Base-by-base conservation (phyloP, 2,797 vertebrate genomes). In the Chaetophractus vellerosus region DNA sequence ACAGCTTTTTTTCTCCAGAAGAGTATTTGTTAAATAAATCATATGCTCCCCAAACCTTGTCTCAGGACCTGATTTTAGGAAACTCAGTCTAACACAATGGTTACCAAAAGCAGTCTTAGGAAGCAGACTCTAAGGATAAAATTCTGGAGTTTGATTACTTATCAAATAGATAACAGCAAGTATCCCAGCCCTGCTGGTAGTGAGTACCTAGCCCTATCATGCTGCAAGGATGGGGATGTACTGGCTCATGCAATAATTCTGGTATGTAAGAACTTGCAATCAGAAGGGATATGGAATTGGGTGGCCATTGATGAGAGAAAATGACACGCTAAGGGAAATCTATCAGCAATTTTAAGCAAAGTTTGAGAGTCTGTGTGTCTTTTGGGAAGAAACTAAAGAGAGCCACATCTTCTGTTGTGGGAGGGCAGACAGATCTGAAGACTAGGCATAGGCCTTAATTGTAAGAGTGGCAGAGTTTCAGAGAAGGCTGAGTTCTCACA, bases 341-440 rank as follows among this genome's bases (percentile, higher is more conserved):
- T n/a, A 41, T 52, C 23, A 61, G 52, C 57, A 72, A 95, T 72
- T 76, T 14, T 68, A 72, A 88, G 57, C 19, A 12, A 41, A n/a
- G 16, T 41, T 0, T 87, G 63, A 87, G 55, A 63, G 45, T 72
- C 63, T n/a, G 26, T 28, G 18, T 18, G 33, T 18, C 48, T 78
- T 68, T 93, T 24, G n/a, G 69, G 52, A 86, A 69, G 80, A 94
- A 69, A 16, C 28, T 48, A 80, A 61, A n/a, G 50, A 89, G 14
- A 64, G 6, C 3, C 11, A 63, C 14, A 18, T 81, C 18, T 87
- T 63, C 69, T 50, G 5, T 74, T 79, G 41, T 5, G n/a, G 36
- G n/a, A 82, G 28, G 52, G 11, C 19, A 76, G 75, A 48, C 41
- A 81, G 9, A 69, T 8, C 36, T 36, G 6, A 88, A 72, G 41